Evolutionary conservation across 2,113 vertebrate species (phyloP).

Genomic region (Psephotus haematonotus): DNA sequence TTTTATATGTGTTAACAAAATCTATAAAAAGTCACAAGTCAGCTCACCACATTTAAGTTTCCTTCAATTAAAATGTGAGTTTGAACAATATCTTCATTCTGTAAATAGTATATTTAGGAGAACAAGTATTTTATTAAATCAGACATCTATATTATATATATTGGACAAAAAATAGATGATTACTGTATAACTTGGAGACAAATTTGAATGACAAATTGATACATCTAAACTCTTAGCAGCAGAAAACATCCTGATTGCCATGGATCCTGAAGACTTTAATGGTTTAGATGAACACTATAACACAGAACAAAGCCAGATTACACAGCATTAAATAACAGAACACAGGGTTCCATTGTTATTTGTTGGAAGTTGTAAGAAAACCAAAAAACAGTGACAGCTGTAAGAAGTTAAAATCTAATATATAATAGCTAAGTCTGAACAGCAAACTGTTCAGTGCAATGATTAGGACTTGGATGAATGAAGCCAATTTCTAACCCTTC

Average conservation of each 20-base stretch:
- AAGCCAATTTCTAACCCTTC: neutral
- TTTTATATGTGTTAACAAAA: neutral
- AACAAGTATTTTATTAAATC: neutral
- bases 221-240: neutral
- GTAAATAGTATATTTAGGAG: neutral
- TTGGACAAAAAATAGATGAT: neutral
- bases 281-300: neutral
- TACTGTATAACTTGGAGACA: neutral
- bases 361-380: neutral
- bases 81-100: neutral
- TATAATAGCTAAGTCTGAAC: neutral
- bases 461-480: neutral
- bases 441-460: neutral
- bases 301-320: neutral
- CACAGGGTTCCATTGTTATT: neutral
- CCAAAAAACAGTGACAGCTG: neutral
- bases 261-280: neutral
- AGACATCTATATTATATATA: neutral
- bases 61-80: neutral
- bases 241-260: neutral
- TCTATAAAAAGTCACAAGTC: neutral
- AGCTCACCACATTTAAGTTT: neutral
- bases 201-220: constrained; percentile 40
- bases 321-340: neutral
- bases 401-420: neutral